A percentile compares a stretch with the other conserved stretches of the same genome.
These are phyloP conservation scores for Carettochelys insculpta DNA, from an alignment of 2,113 vertebrate genomes.

Conservation along the genomic window DNA sequence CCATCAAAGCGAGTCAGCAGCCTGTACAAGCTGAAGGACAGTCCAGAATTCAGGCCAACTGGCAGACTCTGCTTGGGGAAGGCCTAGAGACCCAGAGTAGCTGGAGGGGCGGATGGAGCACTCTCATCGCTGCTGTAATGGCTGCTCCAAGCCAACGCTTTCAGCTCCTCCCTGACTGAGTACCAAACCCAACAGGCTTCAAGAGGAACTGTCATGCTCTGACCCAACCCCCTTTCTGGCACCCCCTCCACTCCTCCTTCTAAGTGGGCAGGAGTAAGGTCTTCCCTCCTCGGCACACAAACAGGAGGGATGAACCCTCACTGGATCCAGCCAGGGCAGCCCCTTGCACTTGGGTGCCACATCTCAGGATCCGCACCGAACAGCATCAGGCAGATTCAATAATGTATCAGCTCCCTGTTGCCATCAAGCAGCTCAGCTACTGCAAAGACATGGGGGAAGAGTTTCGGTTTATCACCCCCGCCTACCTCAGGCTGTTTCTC, in stretches of 20 bases:
- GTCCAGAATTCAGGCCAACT: background rate
- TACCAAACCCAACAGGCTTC: background rate
- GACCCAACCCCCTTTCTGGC: background rate
- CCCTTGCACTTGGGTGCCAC: background rate
- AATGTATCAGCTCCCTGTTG: background rate
- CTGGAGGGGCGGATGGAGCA: background rate
- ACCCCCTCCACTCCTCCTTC: background rate
- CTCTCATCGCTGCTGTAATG: background rate
- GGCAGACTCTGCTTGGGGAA: background rate
- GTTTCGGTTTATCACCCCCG: background rate
- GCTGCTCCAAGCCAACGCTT: background rate
- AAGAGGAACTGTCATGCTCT: background rate
- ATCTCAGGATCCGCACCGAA: background rate
- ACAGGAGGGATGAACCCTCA: background rate
- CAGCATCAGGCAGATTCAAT: background rate
- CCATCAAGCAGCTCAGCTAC: too few species aligned
- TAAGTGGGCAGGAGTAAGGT: background rate
- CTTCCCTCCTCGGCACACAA: background rate
- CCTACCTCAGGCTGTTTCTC: background rate
- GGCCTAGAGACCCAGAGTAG: background rate
- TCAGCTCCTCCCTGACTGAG: background rate
- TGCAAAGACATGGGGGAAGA: background rate
- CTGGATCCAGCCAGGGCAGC: background rate
- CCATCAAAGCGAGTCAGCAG: background rate
- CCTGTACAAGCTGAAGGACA: background rate